Evolutionary conservation across 2,113 vertebrate species (phyloP), one percentile per base, ranked within the genome.

Genomic region (Cyprinodon brontotheroides): DNA sequence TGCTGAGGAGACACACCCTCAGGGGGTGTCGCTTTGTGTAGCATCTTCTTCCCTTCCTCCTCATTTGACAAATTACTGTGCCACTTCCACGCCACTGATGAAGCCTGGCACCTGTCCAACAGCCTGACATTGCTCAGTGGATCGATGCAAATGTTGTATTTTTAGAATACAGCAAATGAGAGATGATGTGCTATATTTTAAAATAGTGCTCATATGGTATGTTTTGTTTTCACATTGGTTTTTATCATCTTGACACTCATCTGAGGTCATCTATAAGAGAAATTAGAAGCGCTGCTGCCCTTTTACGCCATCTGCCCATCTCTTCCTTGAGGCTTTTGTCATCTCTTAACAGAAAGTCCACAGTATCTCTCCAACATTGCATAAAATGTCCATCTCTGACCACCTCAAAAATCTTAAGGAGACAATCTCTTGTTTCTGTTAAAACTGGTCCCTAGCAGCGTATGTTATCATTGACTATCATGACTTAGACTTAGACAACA

Each of bases 91-190:
- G 29, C 78, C 77, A 75, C 77, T 90, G 88, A 93, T 84, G 87
- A 87, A 86, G 90, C 89, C 89, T 90, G 89, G 89, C 93, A 91
- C 88, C 87, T 92, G 91, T 90, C 93, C 89, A 85, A 93, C 91
- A 87, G 77, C 67, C 80, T 66, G 59, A 73, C 73, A 57, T 61
- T 57, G 64, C 79, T 72, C 53, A 36, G 29, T 75, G 48, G 62
- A 78, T 80, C 81, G 81, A 83, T 68, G 71, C 61, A 77, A 82
- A 79, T 60, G 62, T 68, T 68, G 63, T 59, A 68, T 38, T 53
- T 20, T n/a, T 4, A 57, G 14, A 57, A 57, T 57, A 3, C 2
- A 17, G 48, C 6, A 15, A 50, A 2, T 50, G 15, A 6, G 4
- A 50, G 17, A 50, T 17, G 15, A 17, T 50, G 5, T 17, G 48